Evolutionary conservation across 2,797 vertebrate species (phyloP).

Genomic region (Manis pentadactyla): DNA sequence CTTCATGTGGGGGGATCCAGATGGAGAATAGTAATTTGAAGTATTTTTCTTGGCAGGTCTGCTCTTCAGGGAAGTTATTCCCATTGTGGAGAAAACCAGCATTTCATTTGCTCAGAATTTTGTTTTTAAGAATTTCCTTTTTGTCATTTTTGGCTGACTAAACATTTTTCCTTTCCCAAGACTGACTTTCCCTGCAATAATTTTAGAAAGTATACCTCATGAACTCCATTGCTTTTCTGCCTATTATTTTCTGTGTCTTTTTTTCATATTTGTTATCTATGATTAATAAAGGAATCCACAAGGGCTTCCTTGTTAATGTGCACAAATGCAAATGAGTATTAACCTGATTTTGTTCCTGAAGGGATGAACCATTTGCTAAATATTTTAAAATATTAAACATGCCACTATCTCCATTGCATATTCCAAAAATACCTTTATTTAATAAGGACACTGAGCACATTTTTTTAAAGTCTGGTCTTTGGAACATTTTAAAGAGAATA

Average conservation of each 20-base stretch:
- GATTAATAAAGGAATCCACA: background rate
- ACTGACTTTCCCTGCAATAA: background rate
- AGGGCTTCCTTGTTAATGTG: background rate
- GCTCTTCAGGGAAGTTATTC: background rate
- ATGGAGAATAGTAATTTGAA: slow-evolving; percentile 8
- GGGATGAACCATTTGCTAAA: background rate
- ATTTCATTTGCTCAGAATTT: background rate
- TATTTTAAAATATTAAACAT: slow-evolving; percentile 10
- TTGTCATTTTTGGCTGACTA: background rate
- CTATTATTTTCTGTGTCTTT: background rate
- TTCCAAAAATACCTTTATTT: background rate
- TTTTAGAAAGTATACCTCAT: background rate
- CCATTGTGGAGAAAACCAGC: background rate
- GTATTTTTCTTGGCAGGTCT: background rate
- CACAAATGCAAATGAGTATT: background rate
- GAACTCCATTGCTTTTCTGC: background rate
- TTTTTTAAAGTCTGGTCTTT: background rate
- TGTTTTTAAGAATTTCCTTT: background rate
- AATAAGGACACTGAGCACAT: background rate
- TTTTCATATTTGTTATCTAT: background rate
- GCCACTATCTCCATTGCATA: background rate
- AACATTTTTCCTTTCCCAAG: background rate
- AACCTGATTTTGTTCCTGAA: background rate
- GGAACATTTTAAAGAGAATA: background rate
- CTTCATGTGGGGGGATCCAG: background rate